Base-by-base conservation (phyloP, 2,797 vertebrate genomes). In the Falco concolor region DNA sequence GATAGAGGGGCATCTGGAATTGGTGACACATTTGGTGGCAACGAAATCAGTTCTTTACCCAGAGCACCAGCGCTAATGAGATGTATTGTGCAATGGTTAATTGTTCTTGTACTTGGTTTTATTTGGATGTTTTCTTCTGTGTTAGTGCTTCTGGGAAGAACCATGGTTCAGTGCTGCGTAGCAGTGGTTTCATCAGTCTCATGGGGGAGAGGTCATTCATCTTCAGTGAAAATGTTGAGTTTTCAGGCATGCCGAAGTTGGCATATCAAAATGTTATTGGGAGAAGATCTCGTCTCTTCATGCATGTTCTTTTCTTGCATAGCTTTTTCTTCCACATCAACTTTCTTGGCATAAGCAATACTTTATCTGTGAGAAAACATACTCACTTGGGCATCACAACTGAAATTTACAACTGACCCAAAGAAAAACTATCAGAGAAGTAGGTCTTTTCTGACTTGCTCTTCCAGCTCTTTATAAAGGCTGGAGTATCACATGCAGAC, bases 301-400 rank as follows among this genome's bases (percentile, higher is more conserved):
- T 78, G 19, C 3, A 1, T 79, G 44, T 45, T 80, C 32, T 77
- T 91, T 93, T 64, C 69, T 76, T 94, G 34, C 88, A 60, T 61
- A 87, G 78, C 24, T 87, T 72, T 86, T 87, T 87, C 74, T 86
- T 94, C 81, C 74, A 68, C 65, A 57, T 79, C 49, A 72, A 17
- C 42, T 86, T 93, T 95, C 77, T 92, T 96, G 93, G 90, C 77
- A 49, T 27, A n/a, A 93, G 32, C 61, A 84, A 9, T 77, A 54
- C 70, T 92, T 96, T 91, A 86, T 89, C 87, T 94, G 36, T 93
- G 90, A 75, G 92, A 93, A 95, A 92, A 87, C 68, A 59, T 68
- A 59, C n/a, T 83, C 75, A 52, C n/a, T 84, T 87, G 86, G 81
- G 90, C 57, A 36, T 63, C 57, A 65, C 40, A 64, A 70, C 13